Percentiles rank a stretch among this genome's conserved stretches.
Conservation (phyloP, 2,888 invertebrate genomes). For the Drosophila melanosoma region DNA sequence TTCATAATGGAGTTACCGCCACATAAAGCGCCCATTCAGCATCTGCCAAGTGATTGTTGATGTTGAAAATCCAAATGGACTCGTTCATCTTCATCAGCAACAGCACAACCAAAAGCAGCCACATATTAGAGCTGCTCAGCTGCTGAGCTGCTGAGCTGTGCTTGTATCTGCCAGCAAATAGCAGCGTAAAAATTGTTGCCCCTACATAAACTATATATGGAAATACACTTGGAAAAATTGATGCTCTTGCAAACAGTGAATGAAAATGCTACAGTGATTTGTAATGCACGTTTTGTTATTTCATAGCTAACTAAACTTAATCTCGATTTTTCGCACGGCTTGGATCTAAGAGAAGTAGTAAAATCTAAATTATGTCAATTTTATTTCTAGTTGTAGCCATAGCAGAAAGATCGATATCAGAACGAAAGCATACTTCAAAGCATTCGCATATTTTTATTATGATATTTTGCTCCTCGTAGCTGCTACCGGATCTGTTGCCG, state of each 20-base stretch:
- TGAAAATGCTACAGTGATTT: neutral
- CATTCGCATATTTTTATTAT: neutral
- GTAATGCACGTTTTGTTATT: neutral
- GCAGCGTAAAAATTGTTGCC: constrained; percentile 14
- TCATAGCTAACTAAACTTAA: neutral
- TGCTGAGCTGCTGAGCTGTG: neutral
- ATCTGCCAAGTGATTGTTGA: constrained; percentile 58
- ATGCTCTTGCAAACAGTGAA: neutral
- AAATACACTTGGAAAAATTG: neutral
- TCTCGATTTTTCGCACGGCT: neutral
- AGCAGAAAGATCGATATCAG: neutral
- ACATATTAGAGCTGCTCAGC: constrained; percentile 4
- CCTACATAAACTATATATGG: constrained; percentile 18
- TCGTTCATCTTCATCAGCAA: constrained; percentile 47
- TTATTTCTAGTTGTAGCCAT: neutral
- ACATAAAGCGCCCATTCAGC: constrained; percentile 55
- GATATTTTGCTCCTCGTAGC: neutral
- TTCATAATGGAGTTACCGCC: constrained; percentile 38
- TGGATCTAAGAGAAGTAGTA: neutral
- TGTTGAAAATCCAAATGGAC: constrained; percentile 51
- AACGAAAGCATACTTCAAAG: neutral
- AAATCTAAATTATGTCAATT: neutral
- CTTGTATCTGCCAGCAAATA: constrained; percentile 17
- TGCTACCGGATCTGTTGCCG: too few species aligned
- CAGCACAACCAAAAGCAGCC: constrained; percentile 7